Evolutionary conservation across 2,888 invertebrate species (phyloP).

Genomic region (Syrphus vitripennis): DNA sequence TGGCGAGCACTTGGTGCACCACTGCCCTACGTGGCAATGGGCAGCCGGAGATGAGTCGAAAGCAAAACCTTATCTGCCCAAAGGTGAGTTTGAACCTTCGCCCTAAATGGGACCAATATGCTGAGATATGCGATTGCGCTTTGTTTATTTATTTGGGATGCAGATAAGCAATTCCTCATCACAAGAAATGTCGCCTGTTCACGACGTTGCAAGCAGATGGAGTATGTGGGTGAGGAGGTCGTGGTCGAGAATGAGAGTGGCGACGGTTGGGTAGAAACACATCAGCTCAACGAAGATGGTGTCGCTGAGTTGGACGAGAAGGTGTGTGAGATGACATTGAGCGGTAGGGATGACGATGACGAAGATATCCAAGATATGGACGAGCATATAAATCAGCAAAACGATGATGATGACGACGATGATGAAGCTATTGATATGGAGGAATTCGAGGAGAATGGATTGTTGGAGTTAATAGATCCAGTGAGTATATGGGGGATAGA

Average conservation of each 20-base stretch:
- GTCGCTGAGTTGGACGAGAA: conserved; percentile 84
- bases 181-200: conserved; percentile 98
- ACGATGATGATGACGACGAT: conserved; percentile 90
- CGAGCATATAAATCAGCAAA: conserved; percentile 79
- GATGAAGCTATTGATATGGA: conserved; percentile 98
- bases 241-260: conserved; percentile 93
- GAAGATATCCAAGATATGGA: conserved; percentile 81
- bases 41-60: conserved; percentile 94
- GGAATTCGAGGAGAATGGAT: conserved; percentile 97
- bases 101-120: not conserved
- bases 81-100: conserved; percentile 74
- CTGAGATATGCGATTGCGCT: not conserved
- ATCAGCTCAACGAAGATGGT: conserved; percentile 88
- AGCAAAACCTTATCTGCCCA: conserved; percentile 93
- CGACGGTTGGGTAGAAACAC: conserved; percentile 98
- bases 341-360: conserved; percentile 86
- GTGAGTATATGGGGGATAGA: conserved; percentile 81
- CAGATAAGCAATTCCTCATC: conserved; percentile 97
- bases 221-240: conserved; percentile 87
- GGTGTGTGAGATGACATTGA: conserved; percentile 92
- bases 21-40: conserved; percentile 99
- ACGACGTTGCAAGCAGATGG: conserved; percentile 93
- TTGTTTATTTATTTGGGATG: not conserved
- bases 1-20: conserved; percentile 98
- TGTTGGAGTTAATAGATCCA: conserved; percentile 94